phyloP scores from a whole-genome alignment of 2,888 invertebrate species.

The Helicoverpa assulta region DNA sequence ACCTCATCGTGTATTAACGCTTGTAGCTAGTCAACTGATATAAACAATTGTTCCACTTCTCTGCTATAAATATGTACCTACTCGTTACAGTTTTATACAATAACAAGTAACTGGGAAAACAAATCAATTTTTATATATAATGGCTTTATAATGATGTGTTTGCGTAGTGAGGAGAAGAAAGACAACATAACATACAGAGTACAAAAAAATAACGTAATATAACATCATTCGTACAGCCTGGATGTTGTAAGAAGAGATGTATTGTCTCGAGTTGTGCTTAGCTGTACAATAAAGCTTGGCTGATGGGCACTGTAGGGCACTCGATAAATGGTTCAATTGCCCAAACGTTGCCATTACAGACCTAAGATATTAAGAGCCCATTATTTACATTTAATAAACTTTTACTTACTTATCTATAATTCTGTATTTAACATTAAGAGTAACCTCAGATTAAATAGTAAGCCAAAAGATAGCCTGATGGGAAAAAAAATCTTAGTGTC shows the following conservation, averaged over 20 bases:
- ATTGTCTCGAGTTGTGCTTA: background rate
- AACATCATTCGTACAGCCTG: background rate
- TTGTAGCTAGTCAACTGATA: too few relatives aligned
- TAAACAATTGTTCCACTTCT: too few relatives aligned
- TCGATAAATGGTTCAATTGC: background rate
- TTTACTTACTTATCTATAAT: background rate
- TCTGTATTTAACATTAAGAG: too few relatives aligned
- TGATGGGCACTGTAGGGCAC: constrained; percentile 10
- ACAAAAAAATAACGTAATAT: background rate
- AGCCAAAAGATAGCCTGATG: too few relatives aligned
- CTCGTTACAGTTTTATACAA: too few relatives aligned
- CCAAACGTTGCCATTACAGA: constrained; percentile 5
- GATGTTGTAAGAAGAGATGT: constrained; percentile 27
- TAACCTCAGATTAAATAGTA: too few relatives aligned
- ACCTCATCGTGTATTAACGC: background rate
- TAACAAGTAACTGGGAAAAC: too few relatives aligned
- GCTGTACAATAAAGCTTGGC: constrained; percentile 1
- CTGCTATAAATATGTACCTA: too few relatives aligned
- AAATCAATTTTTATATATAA: too few relatives aligned
- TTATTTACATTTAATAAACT: constrained; percentile 14
- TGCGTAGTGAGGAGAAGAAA: too few relatives aligned
- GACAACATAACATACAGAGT: background rate
- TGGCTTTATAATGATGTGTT: too few relatives aligned
- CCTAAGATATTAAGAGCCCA: constrained; percentile 5
- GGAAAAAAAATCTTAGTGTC: too few relatives aligned